Evolutionary conservation across 1,140 invertebrate species (phyloP).

Genomic region (Argopecten irradians): DNA sequence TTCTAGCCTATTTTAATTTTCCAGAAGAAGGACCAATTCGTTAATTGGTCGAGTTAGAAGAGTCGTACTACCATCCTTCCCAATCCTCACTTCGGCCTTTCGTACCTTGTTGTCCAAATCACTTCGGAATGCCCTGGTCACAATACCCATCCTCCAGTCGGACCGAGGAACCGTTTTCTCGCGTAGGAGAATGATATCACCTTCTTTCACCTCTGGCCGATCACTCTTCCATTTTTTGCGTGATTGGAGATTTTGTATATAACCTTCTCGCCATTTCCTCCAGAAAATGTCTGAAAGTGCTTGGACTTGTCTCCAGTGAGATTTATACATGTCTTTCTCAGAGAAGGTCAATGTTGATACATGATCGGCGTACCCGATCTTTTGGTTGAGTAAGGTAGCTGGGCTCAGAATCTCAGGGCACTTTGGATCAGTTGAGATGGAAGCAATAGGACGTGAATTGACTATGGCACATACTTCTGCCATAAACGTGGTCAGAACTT

Average conservation of each 20-base stretch:
- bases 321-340: too few species aligned
- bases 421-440: conserved; percentile 27
- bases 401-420: too few species aligned
- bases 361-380: too few species aligned
- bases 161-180: background rate
- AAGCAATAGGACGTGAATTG: conserved; percentile 34
- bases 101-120: background rate
- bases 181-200: background rate
- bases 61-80: background rate
- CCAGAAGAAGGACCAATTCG: background rate
- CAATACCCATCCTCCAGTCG: background rate
- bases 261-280: too few species aligned
- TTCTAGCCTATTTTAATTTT: too few species aligned
- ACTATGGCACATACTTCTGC: conserved; percentile 39
- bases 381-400: too few species aligned
- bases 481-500: conserved; percentile 35
- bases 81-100: background rate
- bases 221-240: background rate
- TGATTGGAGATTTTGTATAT: too few species aligned
- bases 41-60: background rate
- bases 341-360: too few species aligned
- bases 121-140: background rate
- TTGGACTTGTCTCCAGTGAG: too few species aligned
- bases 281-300: too few species aligned
- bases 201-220: background rate